Evolutionary conservation across 2,888 invertebrate genomes (phyloP).

Genomic region (Plusia festucae): DNA sequence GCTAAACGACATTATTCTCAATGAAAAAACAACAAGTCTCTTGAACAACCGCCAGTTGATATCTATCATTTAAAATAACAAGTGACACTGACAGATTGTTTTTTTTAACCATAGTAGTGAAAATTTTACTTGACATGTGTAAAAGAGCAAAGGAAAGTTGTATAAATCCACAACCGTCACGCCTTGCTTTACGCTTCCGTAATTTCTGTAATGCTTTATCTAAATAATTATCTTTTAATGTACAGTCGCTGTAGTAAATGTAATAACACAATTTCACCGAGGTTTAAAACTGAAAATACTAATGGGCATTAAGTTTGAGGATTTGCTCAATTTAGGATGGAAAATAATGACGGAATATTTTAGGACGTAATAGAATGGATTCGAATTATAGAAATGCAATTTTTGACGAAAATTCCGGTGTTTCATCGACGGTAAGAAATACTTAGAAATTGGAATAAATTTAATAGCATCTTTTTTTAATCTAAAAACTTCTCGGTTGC

Average conservation of each 20-base stretch:
- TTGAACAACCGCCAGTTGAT: background rate
- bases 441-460: too few relatives aligned
- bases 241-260: constrained; percentile 50
- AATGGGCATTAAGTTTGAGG: constrained; percentile 24
- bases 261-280: constrained; percentile 40
- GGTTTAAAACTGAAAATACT: constrained; percentile 20
- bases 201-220: constrained; percentile 55
- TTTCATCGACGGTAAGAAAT: too few relatives aligned
- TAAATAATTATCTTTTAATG: constrained; percentile 60
- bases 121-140: constrained; percentile 39
- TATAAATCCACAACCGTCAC: constrained; percentile 54
- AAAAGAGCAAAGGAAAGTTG: constrained; percentile 60
- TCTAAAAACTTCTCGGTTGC: too few relatives aligned
- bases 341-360: too few relatives aligned
- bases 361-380: too few relatives aligned
- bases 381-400: too few relatives aligned
- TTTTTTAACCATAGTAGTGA: constrained; percentile 30
- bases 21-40: constrained; percentile 5
- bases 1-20: constrained; percentile 12
- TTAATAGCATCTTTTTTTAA: too few relatives aligned
- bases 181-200: constrained; percentile 51
- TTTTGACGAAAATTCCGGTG: too few relatives aligned
- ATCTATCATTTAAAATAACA: constrained; percentile 16
- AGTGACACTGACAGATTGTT: constrained; percentile 27
- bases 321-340: constrained; percentile 31